Evolutionary conservation across 2,113 vertebrate species (phyloP).

Genomic region (Proteles cristata): DNA sequence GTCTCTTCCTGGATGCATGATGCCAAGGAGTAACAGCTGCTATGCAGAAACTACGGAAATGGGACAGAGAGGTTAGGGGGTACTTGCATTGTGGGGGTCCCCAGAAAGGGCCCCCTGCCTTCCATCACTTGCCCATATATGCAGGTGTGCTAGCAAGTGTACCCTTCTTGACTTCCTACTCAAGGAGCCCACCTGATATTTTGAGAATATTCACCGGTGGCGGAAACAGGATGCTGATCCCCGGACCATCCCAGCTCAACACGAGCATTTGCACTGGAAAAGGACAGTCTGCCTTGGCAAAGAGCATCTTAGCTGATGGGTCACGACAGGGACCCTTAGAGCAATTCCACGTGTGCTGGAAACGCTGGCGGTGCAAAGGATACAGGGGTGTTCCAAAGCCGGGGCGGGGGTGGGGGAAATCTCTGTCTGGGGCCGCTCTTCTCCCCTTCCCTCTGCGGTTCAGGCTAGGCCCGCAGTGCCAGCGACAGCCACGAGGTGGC

Average conservation of each 20-base stretch:
- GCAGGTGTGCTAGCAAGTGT: accelerated
- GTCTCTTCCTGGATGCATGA: neutral
- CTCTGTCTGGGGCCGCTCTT: accelerated
- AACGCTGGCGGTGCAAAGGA: neutral
- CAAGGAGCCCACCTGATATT: neutral
- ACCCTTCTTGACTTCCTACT: neutral
- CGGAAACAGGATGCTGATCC: too few species aligned
- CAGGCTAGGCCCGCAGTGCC: neutral
- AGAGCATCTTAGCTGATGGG: neutral
- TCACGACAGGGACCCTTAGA: neutral
- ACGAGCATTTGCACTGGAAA: neutral
- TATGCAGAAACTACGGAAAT: neutral
- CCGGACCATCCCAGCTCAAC: neutral
- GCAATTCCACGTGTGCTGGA: neutral
- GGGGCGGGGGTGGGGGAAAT: neutral
- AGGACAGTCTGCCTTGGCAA: neutral
- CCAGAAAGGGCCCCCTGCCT: neutral
- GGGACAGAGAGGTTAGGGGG: neutral
- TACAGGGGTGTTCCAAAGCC: neutral
- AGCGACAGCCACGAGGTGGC: conserved; percentile 65
- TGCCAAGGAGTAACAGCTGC: neutral
- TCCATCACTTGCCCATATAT: neutral
- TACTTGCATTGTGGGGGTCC: neutral
- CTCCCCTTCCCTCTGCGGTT: accelerated
- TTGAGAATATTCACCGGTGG: neutral